Evolutionary conservation across 2,888 invertebrate genomes (phyloP), one percentile per base, ranked within the genome.

Genomic region (Hypsopygia costalis): DNA sequence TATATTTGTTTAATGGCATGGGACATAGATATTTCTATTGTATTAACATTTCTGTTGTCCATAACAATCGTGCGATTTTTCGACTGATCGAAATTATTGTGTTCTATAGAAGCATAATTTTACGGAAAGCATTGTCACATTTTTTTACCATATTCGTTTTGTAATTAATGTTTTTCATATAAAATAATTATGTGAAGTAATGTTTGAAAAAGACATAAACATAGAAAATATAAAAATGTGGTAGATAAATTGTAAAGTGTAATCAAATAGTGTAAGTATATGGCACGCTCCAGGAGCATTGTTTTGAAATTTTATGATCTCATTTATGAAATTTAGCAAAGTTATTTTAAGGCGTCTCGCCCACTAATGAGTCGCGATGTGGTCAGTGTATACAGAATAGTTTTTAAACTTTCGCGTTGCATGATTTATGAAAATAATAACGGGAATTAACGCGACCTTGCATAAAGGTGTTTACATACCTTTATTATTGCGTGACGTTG

Each of bases 241-340:
- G 54, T 60, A 67, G 70, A 66, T 63, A 67, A 71, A 66, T 63
- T 70, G 59, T 66, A 63, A 65, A 68, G 49, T 61, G 52, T 60
- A 58, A 52, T 53, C 56, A 52, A 44, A 51, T 44, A 46, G 27
- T 36, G 32, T 64, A 59, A 52, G 47, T 48, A 51, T 49, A 44
- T 58, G 42, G 42, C 38, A 44, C 44, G 76, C 79, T 77, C 79
- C 54, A 60, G 70, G 79, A 78, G 77, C 77, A 44, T 53, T 47
- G 47, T 64, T 68, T 63, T 62, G 49, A 55, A 56, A 64, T 65
- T 61, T 63, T 70, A 71, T 81, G 83, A 83, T 83, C 83, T 83
- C 82, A 81, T 71, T 55, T 56, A 58, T 54, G 49, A 66, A 65
- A 58, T 52, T 54, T 53, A 55, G 58, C 62, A 39, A 16, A 16